Base-by-base conservation (phyloP, 2,797 vertebrate species). In the Onychomys arenicola region DNA sequence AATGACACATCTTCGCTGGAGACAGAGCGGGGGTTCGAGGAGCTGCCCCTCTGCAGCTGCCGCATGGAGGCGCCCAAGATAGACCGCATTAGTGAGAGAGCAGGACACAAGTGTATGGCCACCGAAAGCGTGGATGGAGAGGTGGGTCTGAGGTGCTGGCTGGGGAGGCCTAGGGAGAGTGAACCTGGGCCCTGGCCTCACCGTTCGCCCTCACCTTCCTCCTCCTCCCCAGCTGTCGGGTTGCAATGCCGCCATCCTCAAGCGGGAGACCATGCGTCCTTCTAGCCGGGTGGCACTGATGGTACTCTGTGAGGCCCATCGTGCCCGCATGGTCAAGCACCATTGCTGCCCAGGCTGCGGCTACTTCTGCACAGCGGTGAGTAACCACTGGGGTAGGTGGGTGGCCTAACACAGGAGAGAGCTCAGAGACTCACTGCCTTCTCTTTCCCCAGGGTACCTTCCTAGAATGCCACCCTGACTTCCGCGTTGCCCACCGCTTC, bases 301-400 rank as follows among this genome's bases (percentile, higher is more conserved):
- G 99, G 99, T 99, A 40, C 99, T 99, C 59, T 99, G 99, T 86
- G 99, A 99, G 52, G 98, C 97, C 49, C 99, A 99, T 97, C 99
- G 99, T 0, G 99, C 99, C 57, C 99, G 99, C 97, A 99, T 99
- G 99, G 99, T 99, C 91, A 99, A 99, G 87, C 99, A 99, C 97
- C 99, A 99, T 98, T 99, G 99, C 98, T 99, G 99, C 92, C 99
- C 99, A 0, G 99, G 99, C 52, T 99, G 99, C 21, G 99, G 99
- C 67, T 99, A 99, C 98, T 99, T 99, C 99, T 99, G 99, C 96
- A 98, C 99, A 0, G 99, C 99, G 21, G 99, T 99, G 98, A 99
- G 98, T 93, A 67, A 2, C 40, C 4, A 0, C 10, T 2, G 21
- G 82, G n/a, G 46, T 21, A 0, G 34, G 3, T 11, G 0, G 49